Evolutionary conservation across 2,113 vertebrate genomes (phyloP).

Genomic region (Peucedramus taeniatus): DNA sequence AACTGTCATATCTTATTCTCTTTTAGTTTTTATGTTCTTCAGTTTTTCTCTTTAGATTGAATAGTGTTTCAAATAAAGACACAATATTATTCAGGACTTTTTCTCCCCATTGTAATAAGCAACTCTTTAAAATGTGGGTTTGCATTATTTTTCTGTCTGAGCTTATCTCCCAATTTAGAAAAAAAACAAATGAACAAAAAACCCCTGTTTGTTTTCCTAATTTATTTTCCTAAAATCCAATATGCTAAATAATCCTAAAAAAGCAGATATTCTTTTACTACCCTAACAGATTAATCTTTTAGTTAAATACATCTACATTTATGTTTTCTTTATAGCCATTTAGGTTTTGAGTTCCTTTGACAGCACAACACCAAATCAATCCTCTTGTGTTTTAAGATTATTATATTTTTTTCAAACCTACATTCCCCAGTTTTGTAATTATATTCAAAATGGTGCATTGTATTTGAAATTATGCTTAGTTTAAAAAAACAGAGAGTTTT

Average conservation of each 20-base stretch:
- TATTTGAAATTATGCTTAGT: not conserved
- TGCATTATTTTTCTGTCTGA: not conserved
- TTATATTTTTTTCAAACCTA: not conserved
- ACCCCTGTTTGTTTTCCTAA: accelerated
- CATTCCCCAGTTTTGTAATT: not conserved
- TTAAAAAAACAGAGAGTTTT: not conserved
- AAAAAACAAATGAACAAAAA: not conserved
- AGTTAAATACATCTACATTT: not conserved
- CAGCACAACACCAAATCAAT: not conserved
- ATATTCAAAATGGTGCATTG: not conserved
- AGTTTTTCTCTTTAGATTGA: not conserved
- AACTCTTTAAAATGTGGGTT: not conserved
- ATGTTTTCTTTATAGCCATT: not conserved
- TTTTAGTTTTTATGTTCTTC: not conserved
- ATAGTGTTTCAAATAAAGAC: not conserved
- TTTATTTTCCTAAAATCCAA: not conserved
- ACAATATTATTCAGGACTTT: not conserved
- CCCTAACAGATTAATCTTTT: not conserved
- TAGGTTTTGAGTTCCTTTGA: not conserved
- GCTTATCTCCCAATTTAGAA: not conserved
- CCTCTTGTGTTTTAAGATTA: not conserved
- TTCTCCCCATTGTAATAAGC: not conserved
- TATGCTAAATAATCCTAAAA: not conserved
- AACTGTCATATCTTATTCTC: not conserved
- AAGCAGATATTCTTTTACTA: not conserved